A percentile compares a stretch with the other conserved stretches of the same genome.
Evolutionary conservation across 2,888 invertebrate genomes (phyloP).

Genomic region (Pemphredon lugubris): DNA sequence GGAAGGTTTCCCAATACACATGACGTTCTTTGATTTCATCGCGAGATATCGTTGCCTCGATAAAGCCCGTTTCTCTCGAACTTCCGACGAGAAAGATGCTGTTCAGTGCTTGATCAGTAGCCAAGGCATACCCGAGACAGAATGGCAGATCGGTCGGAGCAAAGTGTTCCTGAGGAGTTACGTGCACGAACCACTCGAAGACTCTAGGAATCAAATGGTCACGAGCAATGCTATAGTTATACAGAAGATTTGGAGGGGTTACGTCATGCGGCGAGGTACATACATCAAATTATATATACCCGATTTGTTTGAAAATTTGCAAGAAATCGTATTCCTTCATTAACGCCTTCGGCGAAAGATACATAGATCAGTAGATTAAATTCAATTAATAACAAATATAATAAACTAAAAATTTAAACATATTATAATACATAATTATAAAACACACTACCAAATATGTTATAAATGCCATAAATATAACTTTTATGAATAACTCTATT

Average conservation of each 20-base stretch:
- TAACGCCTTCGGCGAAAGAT: background rate
- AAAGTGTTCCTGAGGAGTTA: conserved; percentile 92
- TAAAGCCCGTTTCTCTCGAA: conserved; percentile 70
- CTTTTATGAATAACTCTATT: too few relatives aligned
- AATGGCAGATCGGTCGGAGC: conserved; percentile 94
- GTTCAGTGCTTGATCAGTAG: conserved; percentile 83
- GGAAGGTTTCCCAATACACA: conserved; percentile 94
- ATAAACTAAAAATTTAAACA: too few relatives aligned
- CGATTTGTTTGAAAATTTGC: background rate
- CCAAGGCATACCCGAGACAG: conserved; percentile 86
- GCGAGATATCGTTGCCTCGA: conserved; percentile 89
- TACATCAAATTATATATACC: background rate
- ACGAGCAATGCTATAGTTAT: conserved; percentile 87
- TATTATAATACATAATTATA: too few relatives aligned
- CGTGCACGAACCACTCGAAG: conserved; percentile 93
- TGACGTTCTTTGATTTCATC: conserved; percentile 89
- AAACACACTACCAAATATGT: too few relatives aligned
- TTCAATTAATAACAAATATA: too few relatives aligned
- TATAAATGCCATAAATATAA: too few relatives aligned
- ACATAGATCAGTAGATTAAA: background rate
- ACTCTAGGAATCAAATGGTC: conserved; percentile 87
- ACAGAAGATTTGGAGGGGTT: conserved; percentile 89
- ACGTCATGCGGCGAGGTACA: conserved; percentile 84
- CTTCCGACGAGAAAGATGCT: conserved; percentile 79
- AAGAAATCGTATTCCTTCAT: too few relatives aligned